Base-by-base conservation (phyloP, 2,888 invertebrate species). In the Nephrotoma flavescens region DNA sequence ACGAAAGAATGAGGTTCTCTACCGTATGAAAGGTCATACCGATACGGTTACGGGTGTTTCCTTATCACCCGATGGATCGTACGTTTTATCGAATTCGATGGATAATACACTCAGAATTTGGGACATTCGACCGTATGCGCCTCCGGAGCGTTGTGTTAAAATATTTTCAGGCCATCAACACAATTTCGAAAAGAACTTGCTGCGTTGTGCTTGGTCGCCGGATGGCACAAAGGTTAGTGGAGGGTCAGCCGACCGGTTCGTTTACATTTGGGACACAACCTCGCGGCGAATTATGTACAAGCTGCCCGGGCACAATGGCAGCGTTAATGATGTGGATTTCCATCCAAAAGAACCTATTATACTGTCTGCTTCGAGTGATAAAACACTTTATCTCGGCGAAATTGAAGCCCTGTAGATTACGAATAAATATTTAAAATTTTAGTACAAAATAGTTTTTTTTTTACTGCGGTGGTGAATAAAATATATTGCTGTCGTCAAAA, bases 211-310 rank as follows among this genome's bases (percentile, higher is more conserved):
- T 0, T 99, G 99, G 99, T 95, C 98, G 1, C 94, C 95, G 0
- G 98, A 99, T 91, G 98, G 98, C 1, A 96, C 96, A 87, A 97
- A 97, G 92, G 95, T 98, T 31, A 87, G 87, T 1, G 95, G 97
- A 0, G 99, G 99, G 0, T 99, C 99, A 0, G 96, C 98, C 0
- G 99, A 99, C 92, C 94, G 99, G 85, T 97, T 96, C 92, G 96
- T 99, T 44, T 98, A 99, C 91, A 94, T 99, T 88, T 99, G 99
- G 99, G 99, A 99, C 91, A 98, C 98, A 1, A 97, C 97, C 0
- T 95, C 97, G 0, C 93, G 98, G 42, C 94, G 98, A 88, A 96
- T 99, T 89, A 92, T 98, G 47, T 99, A 99, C 92, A 98, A 98
- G 92, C 93, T 99, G 89, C 99, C 99, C 0, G 99, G 99, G 0